Evolutionary conservation across 2,888 invertebrate genomes (phyloP), one percentile per base, ranked within the genome.

Genomic region (Epinotia demarniana): DNA sequence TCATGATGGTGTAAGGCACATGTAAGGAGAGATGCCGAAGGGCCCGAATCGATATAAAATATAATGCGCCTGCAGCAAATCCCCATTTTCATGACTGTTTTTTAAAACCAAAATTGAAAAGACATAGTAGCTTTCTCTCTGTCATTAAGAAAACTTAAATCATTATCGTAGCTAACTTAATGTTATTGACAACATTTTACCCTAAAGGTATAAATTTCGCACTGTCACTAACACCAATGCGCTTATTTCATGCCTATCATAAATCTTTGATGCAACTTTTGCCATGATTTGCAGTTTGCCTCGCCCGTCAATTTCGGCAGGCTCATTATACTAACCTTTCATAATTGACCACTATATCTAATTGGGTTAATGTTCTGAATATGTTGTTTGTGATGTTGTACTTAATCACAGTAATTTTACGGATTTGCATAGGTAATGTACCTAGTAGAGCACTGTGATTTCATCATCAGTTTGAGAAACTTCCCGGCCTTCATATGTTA

Each of bases 321-420:
- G 19, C 60, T 68, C 5, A 18, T 18, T 43, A 5, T 43, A 67
- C 11, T 64, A 23, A 12, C 23, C 18, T 75, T 43, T 49, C 53
- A 53, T 60, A 71, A 66, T 57, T 16, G 18, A 33, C 61, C 8
- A n/a, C 62, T 53, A 43, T 66, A 33, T 33, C 33, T 33, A 75
- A 71, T 71, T 71, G 43, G 70, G 70, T 75, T 64, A 75, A 70
- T 70, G 64, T 39, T 16, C 49, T 60, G 12, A 74, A 64, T 64
- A 70, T 75, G 53, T 64, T 75, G 68, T 6, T 64, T 75, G 68
- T 6, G 43, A 46, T 62, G 62, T 39, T 49, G 16, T 75, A 33
- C 33, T 33, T 33, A 75, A 75, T 70, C 43, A 71, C 60, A 53
- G 4, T 70, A 71, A 75, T 71, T 70, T 66, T n/a, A 71, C 60